A percentile compares a stretch with the other conserved stretches of the same genome.
phyloP scores from a whole-genome alignment of 37 sponge, comb jelly and placozoan genomes.

The Dysidea cf. avara region DNA sequence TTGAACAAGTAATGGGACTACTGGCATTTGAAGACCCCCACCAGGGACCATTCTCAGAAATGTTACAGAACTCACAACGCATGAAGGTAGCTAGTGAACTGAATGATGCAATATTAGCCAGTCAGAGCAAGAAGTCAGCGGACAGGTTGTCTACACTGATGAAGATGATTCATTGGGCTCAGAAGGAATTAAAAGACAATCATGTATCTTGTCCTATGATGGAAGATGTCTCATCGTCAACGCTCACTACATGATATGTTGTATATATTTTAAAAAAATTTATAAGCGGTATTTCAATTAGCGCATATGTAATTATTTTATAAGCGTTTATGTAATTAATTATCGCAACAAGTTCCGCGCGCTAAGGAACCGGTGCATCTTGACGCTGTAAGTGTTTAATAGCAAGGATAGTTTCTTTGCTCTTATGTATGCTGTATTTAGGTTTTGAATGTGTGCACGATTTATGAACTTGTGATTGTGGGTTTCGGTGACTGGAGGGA shows the following conservation, averaged over 20 bases:
- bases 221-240: conserved; percentile 38
- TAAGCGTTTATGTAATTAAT: too few species aligned
- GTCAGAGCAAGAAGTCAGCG: conserved; percentile 58
- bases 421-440: too few species aligned
- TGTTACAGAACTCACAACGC: conserved; percentile 79
- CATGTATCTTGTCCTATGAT: conserved; percentile 55
- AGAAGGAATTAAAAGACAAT: conserved; percentile 70
- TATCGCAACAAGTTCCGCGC: too few species aligned
- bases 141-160: conserved; percentile 70
- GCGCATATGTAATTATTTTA: too few species aligned
- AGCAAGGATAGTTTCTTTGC: too few species aligned
- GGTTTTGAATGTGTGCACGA: too few species aligned
- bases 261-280: too few species aligned
- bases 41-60: conserved; percentile 62
- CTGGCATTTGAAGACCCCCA: conserved; percentile 74
- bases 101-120: conserved; percentile 83
- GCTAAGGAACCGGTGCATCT: too few species aligned
- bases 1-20: conserved; percentile 79
- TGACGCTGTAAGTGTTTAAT: too few species aligned
- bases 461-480: too few species aligned
- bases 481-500: too few species aligned
- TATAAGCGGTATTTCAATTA: too few species aligned
- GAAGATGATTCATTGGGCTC: conserved; percentile 85
- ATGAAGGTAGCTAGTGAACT: conserved; percentile 84
- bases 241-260: conserved; percentile 33